Evolutionary conservation across 1,140 invertebrate genomes (phyloP).

Genomic region (Hylaeus volcanicus): DNA sequence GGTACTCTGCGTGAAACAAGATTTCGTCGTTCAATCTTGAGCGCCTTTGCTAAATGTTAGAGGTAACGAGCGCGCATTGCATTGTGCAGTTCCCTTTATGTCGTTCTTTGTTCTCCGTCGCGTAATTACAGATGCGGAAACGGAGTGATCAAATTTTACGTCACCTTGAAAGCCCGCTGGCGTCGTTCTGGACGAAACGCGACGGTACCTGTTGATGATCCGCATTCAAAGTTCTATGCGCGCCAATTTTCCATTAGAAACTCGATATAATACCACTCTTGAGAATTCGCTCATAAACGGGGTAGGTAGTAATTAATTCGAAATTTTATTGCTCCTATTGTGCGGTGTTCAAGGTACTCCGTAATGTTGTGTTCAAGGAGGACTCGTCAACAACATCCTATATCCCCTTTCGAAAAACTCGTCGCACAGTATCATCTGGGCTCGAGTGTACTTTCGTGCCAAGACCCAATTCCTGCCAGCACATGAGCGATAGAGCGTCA

Average conservation of each 20-base stretch:
- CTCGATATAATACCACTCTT: background rate
- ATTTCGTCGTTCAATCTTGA: background rate
- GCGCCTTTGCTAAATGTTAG: background rate
- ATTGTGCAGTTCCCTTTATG: background rate
- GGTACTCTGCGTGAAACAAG: background rate
- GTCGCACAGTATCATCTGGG: too few relatives aligned
- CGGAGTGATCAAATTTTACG: slow-evolving; percentile 24
- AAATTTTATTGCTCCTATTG: too few relatives aligned
- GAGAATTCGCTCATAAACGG: too few relatives aligned
- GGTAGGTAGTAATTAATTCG: too few relatives aligned
- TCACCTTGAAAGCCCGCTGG: background rate
- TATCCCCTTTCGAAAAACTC: background rate
- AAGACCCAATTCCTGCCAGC: too few relatives aligned
- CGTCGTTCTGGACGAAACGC: background rate
- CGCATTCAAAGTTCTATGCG: background rate
- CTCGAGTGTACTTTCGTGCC: too few relatives aligned
- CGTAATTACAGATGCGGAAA: slow-evolving; percentile 8
- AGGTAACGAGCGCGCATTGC: background rate
- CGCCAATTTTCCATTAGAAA: background rate
- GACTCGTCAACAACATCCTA: too few relatives aligned
- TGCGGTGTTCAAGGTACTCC: too few relatives aligned
- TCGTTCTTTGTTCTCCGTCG: slow-evolving; percentile 2
- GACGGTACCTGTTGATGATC: slow-evolving; percentile 13
- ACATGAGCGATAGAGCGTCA: too few relatives aligned
- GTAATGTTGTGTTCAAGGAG: too few relatives aligned